phyloP scores from a whole-genome alignment of 2,888 invertebrate genomes.

The Drosophila prostipennis region DNA sequence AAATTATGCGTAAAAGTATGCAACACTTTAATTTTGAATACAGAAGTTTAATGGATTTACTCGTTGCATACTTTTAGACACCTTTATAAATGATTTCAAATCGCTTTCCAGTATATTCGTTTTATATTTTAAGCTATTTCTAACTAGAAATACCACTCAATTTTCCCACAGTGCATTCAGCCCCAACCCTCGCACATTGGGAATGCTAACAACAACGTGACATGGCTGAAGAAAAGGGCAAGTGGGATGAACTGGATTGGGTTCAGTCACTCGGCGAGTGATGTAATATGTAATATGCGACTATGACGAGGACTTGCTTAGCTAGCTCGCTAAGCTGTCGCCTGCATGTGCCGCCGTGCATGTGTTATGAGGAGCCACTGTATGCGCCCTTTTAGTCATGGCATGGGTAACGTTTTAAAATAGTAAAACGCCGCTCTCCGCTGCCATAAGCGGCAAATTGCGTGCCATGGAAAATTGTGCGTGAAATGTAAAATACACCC shows the following conservation, averaged over 20 bases:
- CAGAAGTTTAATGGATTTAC: too few species aligned
- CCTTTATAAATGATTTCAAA: too few species aligned
- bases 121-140: too few species aligned
- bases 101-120: too few species aligned
- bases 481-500: slow-evolving; percentile 80
- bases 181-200: slow-evolving; percentile 18
- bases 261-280: slow-evolving; percentile 57
- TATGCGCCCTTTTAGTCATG: neutral
- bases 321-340: slow-evolving; percentile 68
- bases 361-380: slow-evolving; percentile 64
- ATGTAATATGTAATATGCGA: slow-evolving; percentile 78
- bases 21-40: too few species aligned
- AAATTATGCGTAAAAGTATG: too few species aligned
- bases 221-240: slow-evolving; percentile 63
- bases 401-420: slow-evolving; percentile 42
- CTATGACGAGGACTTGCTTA: slow-evolving; percentile 66
- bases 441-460: slow-evolving; percentile 73
- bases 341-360: slow-evolving; percentile 68
- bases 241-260: slow-evolving; percentile 44
- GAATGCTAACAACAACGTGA: slow-evolving; percentile 75
- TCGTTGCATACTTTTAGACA: too few species aligned
- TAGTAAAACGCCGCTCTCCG: slow-evolving; percentile 37
- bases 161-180: neutral
- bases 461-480: slow-evolving; percentile 81
- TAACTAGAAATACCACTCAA: too few species aligned